Conservation (phyloP, 2,113 vertebrate genomes). For the Eulemur macaco region DNA sequence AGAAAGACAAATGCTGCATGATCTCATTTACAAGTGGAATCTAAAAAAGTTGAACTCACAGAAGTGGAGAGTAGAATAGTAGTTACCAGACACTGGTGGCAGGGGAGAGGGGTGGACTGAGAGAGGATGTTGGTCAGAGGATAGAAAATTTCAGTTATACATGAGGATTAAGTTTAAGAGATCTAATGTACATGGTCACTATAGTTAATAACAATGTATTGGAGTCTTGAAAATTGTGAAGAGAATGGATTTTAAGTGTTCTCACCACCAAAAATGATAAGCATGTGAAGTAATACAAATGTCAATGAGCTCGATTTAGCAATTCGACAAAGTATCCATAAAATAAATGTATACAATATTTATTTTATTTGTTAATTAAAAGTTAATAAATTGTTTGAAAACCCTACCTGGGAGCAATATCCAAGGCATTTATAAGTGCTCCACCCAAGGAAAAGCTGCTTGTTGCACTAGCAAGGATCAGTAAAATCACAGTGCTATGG, state of each 20-base stretch:
- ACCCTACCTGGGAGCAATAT: constrained; percentile 68
- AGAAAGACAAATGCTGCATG: neutral
- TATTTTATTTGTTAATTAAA: neutral
- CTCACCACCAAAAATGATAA: neutral
- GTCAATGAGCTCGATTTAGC: neutral
- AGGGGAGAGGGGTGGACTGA: neutral
- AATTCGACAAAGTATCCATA: neutral
- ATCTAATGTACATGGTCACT: neutral
- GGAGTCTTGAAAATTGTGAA: neutral
- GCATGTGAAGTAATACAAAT: neutral
- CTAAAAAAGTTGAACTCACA: neutral
- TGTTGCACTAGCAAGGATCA: constrained; percentile 9
- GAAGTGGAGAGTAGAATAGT: neutral
- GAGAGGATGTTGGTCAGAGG: neutral
- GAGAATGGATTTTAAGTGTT: neutral
- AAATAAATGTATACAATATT: neutral
- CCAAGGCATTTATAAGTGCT: neutral
- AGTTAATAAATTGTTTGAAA: neutral
- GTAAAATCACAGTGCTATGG: neutral
- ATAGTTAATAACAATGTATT: neutral
- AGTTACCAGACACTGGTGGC: neutral
- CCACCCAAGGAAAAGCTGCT: neutral
- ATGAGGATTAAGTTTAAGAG: neutral
- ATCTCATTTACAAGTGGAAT: neutral
- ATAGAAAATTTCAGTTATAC: neutral